phyloP scores from a whole-genome alignment of 1,140 invertebrate genomes.

The Ceratosolen solmsi region DNA sequence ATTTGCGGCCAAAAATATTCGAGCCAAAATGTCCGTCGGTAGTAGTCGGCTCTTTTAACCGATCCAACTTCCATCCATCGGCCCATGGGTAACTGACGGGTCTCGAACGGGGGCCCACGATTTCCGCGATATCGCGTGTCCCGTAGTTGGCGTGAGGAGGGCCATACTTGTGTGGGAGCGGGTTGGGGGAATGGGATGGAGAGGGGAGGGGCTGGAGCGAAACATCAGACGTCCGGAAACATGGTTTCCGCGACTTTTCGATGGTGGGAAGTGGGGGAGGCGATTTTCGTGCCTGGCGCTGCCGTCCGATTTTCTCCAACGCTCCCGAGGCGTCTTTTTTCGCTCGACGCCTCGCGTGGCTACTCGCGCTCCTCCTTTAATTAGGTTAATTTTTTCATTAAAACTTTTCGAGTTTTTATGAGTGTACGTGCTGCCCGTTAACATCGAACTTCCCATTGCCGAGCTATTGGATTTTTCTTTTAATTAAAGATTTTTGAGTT shows the following conservation, averaged over 20 bases:
- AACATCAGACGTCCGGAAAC: neutral
- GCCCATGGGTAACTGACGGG: neutral
- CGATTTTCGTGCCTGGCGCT: conserved; percentile 13
- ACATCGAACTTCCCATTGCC: neutral
- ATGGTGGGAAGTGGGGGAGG: neutral
- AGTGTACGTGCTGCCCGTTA: neutral
- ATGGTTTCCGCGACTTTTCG: neutral
- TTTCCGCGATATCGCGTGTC: neutral
- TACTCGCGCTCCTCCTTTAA: conserved; percentile 6
- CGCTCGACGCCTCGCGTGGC: conserved; percentile 15
- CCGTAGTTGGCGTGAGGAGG: neutral
- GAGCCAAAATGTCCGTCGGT: too few relatives aligned
- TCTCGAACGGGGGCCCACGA: too few relatives aligned
- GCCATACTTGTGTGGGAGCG: neutral
- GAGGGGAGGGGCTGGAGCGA: too few relatives aligned
- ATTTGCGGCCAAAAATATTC: too few relatives aligned
- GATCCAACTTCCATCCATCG: too few relatives aligned
- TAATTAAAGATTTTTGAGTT: conserved; percentile 30
- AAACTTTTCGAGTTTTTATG: conserved; percentile 16
- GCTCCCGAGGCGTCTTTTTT: conserved; percentile 10
- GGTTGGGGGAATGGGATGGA: too few relatives aligned
- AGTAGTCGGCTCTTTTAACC: too few relatives aligned
- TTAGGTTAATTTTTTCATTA: conserved; percentile 47
- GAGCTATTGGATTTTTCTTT: conserved; percentile 37
- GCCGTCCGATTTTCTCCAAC: neutral